phyloP scores from a whole-genome alignment of 2,113 vertebrate species.

The Boleophthalmus pectinirostris region DNA sequence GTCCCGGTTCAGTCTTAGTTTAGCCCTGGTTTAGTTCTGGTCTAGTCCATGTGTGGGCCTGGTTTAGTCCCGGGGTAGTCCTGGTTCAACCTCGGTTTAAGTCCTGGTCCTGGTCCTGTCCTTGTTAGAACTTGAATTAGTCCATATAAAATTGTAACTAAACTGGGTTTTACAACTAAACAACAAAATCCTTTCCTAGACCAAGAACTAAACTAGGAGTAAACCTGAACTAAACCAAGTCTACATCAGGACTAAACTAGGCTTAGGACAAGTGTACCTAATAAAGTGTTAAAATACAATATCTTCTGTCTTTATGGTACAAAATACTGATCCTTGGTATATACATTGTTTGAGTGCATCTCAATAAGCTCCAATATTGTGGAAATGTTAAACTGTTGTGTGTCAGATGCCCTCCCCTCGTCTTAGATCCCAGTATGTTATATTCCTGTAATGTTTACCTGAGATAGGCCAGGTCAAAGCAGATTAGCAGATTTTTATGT shows the following conservation, averaged over 20 bases:
- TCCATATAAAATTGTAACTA: too few relatives aligned
- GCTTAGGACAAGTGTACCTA: background rate
- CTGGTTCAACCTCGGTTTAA: background rate
- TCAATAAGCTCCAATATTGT: background rate
- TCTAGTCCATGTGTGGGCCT: background rate
- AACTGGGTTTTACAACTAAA: background rate
- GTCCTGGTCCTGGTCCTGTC: background rate
- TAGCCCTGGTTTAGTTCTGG: too few relatives aligned
- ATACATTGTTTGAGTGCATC: constrained; percentile 31
- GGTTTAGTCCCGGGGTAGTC: background rate
- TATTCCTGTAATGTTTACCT: background rate
- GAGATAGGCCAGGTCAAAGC: background rate
- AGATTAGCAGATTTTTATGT: too few relatives aligned
- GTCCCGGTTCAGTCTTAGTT: too few relatives aligned
- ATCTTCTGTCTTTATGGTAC: constrained; percentile 48
- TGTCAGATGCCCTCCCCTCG: background rate
- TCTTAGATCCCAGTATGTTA: too few relatives aligned
- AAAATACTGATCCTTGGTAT: constrained; percentile 66
- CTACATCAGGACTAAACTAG: too few relatives aligned
- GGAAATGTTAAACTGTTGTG: background rate
- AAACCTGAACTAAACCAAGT: too few relatives aligned
- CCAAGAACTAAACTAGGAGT: too few relatives aligned
- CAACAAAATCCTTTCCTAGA: too few relatives aligned
- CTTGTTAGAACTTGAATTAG: too few relatives aligned
- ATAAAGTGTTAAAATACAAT: constrained; percentile 9